Evolutionary conservation across 2,888 invertebrate species (phyloP).

Genomic region (Glaucopsyche alexis): DNA sequence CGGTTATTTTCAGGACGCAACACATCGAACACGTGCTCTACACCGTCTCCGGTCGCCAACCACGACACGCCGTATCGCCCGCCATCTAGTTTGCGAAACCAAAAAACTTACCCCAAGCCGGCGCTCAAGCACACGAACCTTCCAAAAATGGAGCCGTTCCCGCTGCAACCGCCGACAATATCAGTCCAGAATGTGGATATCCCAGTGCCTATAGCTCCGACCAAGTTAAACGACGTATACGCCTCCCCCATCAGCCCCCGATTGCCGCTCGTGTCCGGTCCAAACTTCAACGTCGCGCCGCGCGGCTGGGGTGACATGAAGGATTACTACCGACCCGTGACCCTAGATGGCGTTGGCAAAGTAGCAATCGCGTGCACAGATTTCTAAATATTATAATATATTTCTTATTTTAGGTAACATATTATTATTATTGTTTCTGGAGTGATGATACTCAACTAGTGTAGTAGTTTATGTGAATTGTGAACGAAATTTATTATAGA

Average conservation of each 20-base stretch:
- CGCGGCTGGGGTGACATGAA: constrained; percentile 88
- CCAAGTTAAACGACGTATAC: constrained; percentile 72
- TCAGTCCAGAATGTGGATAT: constrained; percentile 58
- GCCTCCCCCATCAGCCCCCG: constrained; percentile 69
- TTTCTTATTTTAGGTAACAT: background rate
- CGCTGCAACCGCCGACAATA: constrained; percentile 63
- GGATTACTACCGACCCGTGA: constrained; percentile 86
- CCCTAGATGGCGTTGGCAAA: constrained; percentile 81
- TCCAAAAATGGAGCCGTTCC: constrained; percentile 76
- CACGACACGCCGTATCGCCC: constrained; percentile 77
- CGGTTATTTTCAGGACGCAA: constrained; percentile 64
- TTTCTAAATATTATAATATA: constrained; percentile 69
- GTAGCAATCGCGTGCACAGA: constrained; percentile 67
- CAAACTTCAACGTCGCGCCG: constrained; percentile 91
- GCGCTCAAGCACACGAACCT: constrained; percentile 62
- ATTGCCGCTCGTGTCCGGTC: constrained; percentile 66
- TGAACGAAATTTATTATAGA: constrained; percentile 13
- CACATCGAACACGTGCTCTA: constrained; percentile 69
- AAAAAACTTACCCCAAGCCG: constrained; percentile 73
- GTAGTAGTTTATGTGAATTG: background rate
- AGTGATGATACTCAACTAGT: constrained; percentile 27
- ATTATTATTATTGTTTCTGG: background rate
- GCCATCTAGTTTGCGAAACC: constrained; percentile 69
- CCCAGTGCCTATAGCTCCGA: constrained; percentile 67
- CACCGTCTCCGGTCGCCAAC: constrained; percentile 68